A percentile compares a stretch with the other conserved stretches of the same genome.
Conservation (phyloP, 2,888 invertebrate genomes). For the Pherbina coryleti region DNA sequence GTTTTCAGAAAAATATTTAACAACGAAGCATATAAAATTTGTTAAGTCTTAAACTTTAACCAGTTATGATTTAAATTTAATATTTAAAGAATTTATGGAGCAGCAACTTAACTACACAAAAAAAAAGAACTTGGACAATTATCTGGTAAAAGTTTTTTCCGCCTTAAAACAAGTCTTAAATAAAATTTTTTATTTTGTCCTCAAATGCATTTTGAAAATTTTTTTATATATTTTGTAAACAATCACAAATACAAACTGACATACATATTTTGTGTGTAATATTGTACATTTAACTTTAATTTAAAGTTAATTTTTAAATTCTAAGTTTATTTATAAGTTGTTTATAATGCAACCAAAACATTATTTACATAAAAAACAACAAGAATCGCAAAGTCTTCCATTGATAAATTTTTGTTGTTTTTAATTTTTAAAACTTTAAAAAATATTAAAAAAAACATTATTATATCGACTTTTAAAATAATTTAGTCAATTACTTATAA, state of each 20-base stretch:
- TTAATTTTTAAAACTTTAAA: not conserved
- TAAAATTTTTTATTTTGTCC: no score
- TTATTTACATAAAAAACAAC: slow-evolving; percentile 48
- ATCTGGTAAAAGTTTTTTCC: no score
- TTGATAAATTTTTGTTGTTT: slow-evolving; percentile 19
- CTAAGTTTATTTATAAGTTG: not conserved
- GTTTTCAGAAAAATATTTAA: no score
- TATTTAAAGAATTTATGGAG: no score
- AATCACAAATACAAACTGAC: not conserved
- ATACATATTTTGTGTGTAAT: not conserved
- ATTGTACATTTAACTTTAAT: not conserved
- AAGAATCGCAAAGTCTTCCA: slow-evolving; percentile 53
- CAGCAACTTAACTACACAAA: no score
- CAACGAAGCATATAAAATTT: no score
- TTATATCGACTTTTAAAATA: slow-evolving; percentile 30
- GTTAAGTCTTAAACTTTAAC: no score
- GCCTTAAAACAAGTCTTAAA: no score
- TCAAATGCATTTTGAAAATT: slow-evolving; percentile 29
- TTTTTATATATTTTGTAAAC: slow-evolving; percentile 16
- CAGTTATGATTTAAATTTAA: no score
- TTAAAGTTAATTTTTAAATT: slow-evolving; percentile 2
- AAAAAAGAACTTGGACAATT: no score
- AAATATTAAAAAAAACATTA: not conserved
- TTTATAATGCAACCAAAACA: slow-evolving; percentile 7
- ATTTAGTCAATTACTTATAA: slow-evolving; percentile 41